Conservation (phyloP, 2,113 vertebrate species). For the Malurus cyaneus region DNA sequence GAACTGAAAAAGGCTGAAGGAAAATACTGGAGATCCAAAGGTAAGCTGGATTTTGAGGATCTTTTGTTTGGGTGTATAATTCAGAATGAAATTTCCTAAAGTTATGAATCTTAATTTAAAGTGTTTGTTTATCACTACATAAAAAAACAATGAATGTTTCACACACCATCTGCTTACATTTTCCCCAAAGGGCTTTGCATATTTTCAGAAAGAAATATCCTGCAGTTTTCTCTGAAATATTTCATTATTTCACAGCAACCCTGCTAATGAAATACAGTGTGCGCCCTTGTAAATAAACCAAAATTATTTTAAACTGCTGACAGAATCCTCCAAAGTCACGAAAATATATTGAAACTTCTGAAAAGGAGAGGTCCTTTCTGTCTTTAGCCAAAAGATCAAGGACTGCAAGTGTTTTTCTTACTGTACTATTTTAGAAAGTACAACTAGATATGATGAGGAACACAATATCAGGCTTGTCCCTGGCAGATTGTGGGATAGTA, state of each 20-base stretch:
- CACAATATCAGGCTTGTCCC: not conserved
- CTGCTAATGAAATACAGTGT: constrained; percentile 58
- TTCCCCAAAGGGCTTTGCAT: constrained; percentile 48
- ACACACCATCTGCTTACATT: constrained; percentile 54
- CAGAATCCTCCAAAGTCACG: not conserved
- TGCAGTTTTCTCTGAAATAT: constrained; percentile 62
- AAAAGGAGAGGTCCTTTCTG: not conserved
- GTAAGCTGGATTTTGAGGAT: not conserved
- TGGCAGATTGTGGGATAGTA: not conserved
- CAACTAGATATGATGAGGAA: not conserved
- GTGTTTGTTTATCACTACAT: constrained; percentile 54
- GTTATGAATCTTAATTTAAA: constrained; percentile 51
- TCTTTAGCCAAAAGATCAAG: not conserved
- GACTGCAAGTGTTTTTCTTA: constrained; percentile 4
- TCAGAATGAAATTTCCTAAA: constrained; percentile 30
- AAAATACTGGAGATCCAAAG: not conserved
- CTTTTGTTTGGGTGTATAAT: not conserved
- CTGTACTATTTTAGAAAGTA: not conserved
- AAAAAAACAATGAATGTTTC: constrained; percentile 53
- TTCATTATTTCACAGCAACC: constrained; percentile 56
- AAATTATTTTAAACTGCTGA: constrained; percentile 42
- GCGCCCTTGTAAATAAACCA: constrained; percentile 35
- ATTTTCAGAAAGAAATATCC: constrained; percentile 62
- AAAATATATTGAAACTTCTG: constrained; percentile 6
- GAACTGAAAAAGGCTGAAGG: not conserved